These are phyloP conservation scores for Oryctes rhinoceros DNA, from an alignment of 1,140 invertebrate species.

Conservation along the genomic window DNA sequence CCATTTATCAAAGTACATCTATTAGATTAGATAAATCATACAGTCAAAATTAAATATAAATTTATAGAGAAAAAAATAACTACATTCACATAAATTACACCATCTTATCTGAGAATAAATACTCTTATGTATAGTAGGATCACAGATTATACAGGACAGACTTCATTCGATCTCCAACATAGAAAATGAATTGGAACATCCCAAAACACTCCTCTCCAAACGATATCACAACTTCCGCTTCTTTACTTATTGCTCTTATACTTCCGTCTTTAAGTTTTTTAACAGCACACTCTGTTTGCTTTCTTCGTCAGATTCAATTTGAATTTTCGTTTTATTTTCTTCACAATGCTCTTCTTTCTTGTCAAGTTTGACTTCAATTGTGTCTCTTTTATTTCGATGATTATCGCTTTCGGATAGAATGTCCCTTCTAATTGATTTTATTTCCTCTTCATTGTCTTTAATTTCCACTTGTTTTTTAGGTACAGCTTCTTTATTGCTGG, in stretches of 20 bases:
- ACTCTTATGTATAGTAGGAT: constrained; percentile 36
- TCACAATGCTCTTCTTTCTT: neutral
- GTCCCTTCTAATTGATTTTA: constrained; percentile 41
- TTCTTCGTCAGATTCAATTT: neutral
- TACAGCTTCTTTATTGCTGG: constrained; percentile 7
- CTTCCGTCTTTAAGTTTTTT: neutral
- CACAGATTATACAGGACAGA: constrained; percentile 34
- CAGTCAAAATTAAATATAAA: constrained; percentile 27
- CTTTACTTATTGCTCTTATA: neutral
- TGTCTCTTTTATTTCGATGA: neutral
- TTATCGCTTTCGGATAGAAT: constrained; percentile 41
- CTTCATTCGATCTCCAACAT: constrained; percentile 25
- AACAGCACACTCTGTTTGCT: neutral
- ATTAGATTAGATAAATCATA: constrained; percentile 39
- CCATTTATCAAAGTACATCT: neutral
- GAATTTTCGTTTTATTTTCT: neutral
- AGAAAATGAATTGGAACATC: neutral
- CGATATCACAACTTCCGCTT: neutral
- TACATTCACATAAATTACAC: neutral
- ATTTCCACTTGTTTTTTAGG: constrained; percentile 18
- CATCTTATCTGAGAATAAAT: constrained; percentile 27
- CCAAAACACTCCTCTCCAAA: neutral
- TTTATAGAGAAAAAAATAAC: constrained; percentile 26
- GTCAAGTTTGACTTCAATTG: neutral
- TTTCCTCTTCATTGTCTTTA: constrained; percentile 26